phyloP scores from a whole-genome alignment of 2,113 vertebrate species.

The Rana temporaria region DNA sequence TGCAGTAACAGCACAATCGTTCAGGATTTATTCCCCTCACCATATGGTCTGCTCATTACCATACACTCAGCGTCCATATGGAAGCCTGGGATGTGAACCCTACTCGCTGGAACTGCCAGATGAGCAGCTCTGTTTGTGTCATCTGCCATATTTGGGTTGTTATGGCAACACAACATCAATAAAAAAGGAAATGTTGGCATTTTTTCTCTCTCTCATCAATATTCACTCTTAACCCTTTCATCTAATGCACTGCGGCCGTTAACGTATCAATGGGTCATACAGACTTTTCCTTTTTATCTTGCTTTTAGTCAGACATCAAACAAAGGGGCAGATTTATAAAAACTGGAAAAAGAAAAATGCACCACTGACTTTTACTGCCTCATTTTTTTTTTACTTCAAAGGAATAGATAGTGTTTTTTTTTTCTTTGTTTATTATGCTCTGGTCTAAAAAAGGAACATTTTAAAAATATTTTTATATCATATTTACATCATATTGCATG shows the following conservation, averaged over 20 bases:
- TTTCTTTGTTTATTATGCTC: too few species aligned
- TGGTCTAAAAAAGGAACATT: too few species aligned
- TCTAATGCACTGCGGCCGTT: background rate
- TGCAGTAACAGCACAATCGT: conserved; percentile 76
- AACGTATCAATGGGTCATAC: too few species aligned
- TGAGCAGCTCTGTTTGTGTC: conserved; percentile 85
- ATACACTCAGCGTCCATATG: conserved; percentile 86
- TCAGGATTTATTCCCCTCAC: conserved; percentile 76
- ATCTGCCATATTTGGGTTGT: conserved; percentile 83
- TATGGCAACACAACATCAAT: conserved; percentile 83
- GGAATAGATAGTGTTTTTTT: too few species aligned
- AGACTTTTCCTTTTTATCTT: too few species aligned
- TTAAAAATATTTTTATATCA: too few species aligned
- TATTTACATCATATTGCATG: too few species aligned
- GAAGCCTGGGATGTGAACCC: conserved; percentile 86
- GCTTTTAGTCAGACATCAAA: too few species aligned
- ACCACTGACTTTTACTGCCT: too few species aligned
- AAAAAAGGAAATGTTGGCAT: conserved; percentile 69
- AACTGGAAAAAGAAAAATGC: too few species aligned
- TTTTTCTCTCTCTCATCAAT: conserved; percentile 17
- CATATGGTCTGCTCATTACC: conserved; percentile 85
- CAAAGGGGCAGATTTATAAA: too few species aligned
- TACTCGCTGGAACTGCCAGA: conserved; percentile 85
- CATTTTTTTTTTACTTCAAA: too few species aligned
- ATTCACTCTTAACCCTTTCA: conserved; percentile 21